Evolutionary conservation across 2,888 invertebrate species (phyloP), one percentile per base, ranked within the genome.

Genomic region (Rhaphigaster nebulosa): DNA sequence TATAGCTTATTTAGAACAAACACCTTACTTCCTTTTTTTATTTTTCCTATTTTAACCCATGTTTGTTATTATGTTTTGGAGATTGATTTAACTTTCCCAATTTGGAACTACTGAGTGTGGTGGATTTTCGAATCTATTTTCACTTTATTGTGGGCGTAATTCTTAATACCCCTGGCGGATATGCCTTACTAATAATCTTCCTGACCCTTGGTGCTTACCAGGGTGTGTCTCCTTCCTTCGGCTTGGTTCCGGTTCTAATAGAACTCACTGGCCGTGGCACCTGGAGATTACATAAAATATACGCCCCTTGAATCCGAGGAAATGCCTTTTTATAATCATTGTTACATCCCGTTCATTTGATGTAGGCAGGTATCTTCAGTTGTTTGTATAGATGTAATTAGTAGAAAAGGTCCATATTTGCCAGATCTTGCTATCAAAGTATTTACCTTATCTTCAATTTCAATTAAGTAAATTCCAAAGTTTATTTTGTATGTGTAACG

Each of bases 201-300:
- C 80, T 84, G 84, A 84, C 84, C 84, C 84, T 45, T 45, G n/a
- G n/a, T 84, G 84, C 45, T 84, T 84, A 84, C 26, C 84, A 84
- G 84, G 84, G 45, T 84, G 84, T 84, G 84, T 84, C 84, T 84
- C 84, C 84, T 84, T 84, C 84, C 84, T 84, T 50, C n/a, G 41
- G 84, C 26, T 45, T 45, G 26, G 45, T 50, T 76, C 70, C 70
- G 70, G 70, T 76, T 20, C 20, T 76, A 23, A 38, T 23, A 18
- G 70, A 76, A 18, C 84, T 41, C 84, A n/a, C 45, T 4, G n/a
- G 20, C 45, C 84, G 84, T 84, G 15, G 45, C 84, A 84, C 84
- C 84, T 84, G 26, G 18, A 84, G 45, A 84, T 84, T 84, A 84
- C 84, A 84, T n/a, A 45, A 84, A 80, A 84, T 45, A 84, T 84